A percentile compares a stretch with the other conserved stretches of the same genome.
phyloP scores from a whole-genome alignment of 2,113 vertebrate genomes.

The Barbus barbus region DNA sequence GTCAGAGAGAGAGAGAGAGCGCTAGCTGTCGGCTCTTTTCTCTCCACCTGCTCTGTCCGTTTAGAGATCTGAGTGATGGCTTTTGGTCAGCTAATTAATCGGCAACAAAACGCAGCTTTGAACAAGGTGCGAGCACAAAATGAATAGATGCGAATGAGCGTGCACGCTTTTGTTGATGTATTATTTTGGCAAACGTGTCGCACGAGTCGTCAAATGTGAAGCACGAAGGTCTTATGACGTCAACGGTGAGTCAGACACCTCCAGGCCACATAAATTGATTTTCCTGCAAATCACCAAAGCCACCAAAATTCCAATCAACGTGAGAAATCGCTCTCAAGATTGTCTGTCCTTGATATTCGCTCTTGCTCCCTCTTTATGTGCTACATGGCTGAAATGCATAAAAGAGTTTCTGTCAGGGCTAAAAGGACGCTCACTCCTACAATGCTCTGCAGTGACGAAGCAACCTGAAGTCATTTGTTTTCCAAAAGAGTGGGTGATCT shows the following conservation, averaged over 20 bases:
- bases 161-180: slow-evolving; percentile 1
- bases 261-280: slow-evolving; percentile 29
- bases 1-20: slow-evolving; percentile 29
- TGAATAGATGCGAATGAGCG: background rate
- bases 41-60: slow-evolving; percentile 22
- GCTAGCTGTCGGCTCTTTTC: background rate
- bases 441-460: background rate
- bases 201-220: background rate
- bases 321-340: background rate
- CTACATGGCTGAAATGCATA: background rate
- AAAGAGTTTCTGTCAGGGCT: background rate
- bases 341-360: background rate
- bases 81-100: slow-evolving; percentile 27
- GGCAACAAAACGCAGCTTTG: slow-evolving; percentile 15
- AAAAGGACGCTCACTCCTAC: background rate
- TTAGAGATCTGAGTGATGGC: slow-evolving; percentile 26
- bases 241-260: slow-evolving; percentile 42
- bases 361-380: background rate
- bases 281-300: slow-evolving; percentile 15
- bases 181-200: background rate
- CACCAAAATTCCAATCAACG: slow-evolving; percentile 23
- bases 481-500: background rate
- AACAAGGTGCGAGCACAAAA: background rate
- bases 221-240: slow-evolving; percentile 38
- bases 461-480: background rate